Base-by-base conservation (phyloP, 1,140 invertebrate genomes). In the Philaenus spumarius region DNA sequence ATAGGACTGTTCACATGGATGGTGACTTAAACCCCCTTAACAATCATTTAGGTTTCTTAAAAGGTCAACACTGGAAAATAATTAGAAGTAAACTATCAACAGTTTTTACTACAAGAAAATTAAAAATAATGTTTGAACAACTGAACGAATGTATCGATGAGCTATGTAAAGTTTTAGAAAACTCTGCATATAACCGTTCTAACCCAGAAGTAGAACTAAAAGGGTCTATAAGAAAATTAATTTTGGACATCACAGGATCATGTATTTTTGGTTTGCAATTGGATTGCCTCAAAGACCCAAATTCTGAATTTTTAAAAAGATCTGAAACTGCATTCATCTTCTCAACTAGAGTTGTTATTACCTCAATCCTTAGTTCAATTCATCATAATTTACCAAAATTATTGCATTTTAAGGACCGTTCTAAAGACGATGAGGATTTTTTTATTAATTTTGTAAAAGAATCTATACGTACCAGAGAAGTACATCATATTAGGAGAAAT, bases 31-130 rank as follows among this genome's bases (percentile, higher is more conserved):
- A 71, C 35, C 67, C 63, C 2, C 46, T 70, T 2, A 46, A 57
- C 2, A 53, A 56, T 1, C 58, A 69, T 48, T 47, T 68, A 22
- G 67, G 65, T 23, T 54, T 60, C 24, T 37, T 71, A 20, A 45
- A 65, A 35, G 73, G 69, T n/a, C 58, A 66, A 19, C 43, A 60
- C 23, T 86, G 83, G 83, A 77, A 76, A 51, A 67, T 74, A 37
- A 4, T 30, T 3, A 3, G 26, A 9, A 30, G 26, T 30, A 30
- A 30, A 30, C 9, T 30, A 30, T 30, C 79, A 23, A 79, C 81
- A 3, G 78, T 78, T 0, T 85, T 85, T 62, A 79, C 79, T 30
- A 4, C 26, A 9, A 4, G 9, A 4, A 30, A 30, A 30, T 30
- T 30, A 9, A 30, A 30, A 30, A 30, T 30, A 30, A 30, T 30